A percentile compares a stretch with the other conserved stretches of the same genome.
These are phyloP conservation scores for Prenolepis imparis DNA, from an alignment of 2,888 invertebrate species.

Conservation along the genomic window DNA sequence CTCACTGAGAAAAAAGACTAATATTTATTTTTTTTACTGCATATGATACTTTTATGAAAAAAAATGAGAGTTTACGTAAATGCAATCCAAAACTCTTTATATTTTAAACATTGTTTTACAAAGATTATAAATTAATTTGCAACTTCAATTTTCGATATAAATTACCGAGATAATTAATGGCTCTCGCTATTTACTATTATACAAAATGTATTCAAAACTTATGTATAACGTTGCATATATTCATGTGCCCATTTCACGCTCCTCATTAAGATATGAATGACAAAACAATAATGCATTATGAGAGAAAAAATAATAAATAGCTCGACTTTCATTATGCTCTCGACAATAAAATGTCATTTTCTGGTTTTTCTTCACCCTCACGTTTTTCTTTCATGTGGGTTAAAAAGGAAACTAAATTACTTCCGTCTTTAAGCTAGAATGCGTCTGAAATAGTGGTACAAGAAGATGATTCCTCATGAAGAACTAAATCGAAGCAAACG, in stretches of 20 bases:
- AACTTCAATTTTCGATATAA: not conserved
- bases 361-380: not conserved
- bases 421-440: constrained; percentile 36
- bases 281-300: constrained; percentile 35
- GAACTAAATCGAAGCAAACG: not conserved
- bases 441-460: not conserved
- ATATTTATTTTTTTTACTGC: not conserved
- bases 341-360: constrained; percentile 35
- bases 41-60: not conserved
- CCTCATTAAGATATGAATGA: constrained; percentile 26
- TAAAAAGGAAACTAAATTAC: constrained; percentile 33
- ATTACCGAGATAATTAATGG: not conserved
- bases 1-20: not conserved
- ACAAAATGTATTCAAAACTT: not conserved
- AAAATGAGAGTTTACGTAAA: not conserved
- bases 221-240: not conserved
- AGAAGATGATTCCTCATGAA: not conserved
- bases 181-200: not conserved
- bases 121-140: not conserved
- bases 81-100: not conserved
- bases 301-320: constrained; percentile 52
- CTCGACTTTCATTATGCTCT: constrained; percentile 34
- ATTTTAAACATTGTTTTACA: not conserved
- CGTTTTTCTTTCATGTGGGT: constrained; percentile 12
- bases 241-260: not conserved